phyloP scores from a whole-genome alignment of 2,113 vertebrate genomes.

The Zonotrichia leucophrys region DNA sequence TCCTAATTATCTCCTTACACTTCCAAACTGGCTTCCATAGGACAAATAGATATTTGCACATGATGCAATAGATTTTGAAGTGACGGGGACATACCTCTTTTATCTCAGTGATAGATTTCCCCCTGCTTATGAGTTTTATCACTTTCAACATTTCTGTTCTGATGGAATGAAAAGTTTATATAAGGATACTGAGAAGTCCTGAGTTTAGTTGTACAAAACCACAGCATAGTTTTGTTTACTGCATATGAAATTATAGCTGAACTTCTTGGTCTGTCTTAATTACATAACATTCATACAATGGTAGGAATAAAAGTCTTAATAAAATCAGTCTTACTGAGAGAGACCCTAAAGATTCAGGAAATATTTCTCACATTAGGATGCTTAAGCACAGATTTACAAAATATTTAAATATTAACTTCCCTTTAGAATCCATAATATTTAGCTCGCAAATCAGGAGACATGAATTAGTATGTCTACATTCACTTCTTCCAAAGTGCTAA shows the following conservation, averaged over 20 bases:
- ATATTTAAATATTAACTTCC: neutral
- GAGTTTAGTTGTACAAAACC: neutral
- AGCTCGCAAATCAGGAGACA: neutral
- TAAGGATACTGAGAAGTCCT: neutral
- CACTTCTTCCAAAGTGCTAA: neutral
- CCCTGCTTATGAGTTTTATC: neutral
- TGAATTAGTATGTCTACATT: neutral
- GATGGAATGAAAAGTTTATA: neutral
- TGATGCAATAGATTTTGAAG: neutral
- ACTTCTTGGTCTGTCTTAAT: neutral
- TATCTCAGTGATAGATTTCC: neutral
- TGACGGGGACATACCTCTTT: neutral
- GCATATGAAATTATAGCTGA: neutral
- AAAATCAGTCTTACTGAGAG: neutral
- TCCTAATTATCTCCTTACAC: constrained; percentile 9
- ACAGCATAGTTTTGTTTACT: neutral
- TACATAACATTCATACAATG: fast-evolving
- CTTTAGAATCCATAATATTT: neutral
- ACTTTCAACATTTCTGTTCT: neutral
- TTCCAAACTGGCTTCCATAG: neutral
- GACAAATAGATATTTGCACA: neutral
- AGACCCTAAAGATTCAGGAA: neutral
- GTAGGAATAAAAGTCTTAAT: neutral
- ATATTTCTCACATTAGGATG: neutral
- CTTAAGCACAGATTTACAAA: neutral